phyloP scores from a whole-genome alignment of 2,113 vertebrate species.

The Oxyura jamaicensis region DNA sequence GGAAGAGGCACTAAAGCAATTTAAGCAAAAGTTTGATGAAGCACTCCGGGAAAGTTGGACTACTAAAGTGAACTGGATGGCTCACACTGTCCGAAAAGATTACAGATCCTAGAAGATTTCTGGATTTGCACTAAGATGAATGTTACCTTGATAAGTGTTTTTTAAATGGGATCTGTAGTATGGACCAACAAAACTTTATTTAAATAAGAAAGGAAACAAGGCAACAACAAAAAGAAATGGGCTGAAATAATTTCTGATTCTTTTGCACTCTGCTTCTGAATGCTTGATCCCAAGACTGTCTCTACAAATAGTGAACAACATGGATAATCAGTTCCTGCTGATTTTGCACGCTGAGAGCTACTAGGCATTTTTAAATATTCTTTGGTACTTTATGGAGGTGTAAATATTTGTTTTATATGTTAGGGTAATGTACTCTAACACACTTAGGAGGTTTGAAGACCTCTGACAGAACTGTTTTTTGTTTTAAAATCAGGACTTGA shows the following conservation, averaged over 20 bases:
- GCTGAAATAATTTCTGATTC: slow-evolving; percentile 49
- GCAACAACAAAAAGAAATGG: not conserved
- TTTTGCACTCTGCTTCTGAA: slow-evolving; percentile 74
- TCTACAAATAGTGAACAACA: slow-evolving; percentile 58
- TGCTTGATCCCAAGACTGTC: slow-evolving; percentile 70
- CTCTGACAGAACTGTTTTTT: slow-evolving; percentile 31
- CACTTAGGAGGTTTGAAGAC: slow-evolving; percentile 7
- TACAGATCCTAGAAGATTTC: slow-evolving; percentile 86
- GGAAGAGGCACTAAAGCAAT: slow-evolving; percentile 96
- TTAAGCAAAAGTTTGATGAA: slow-evolving; percentile 98
- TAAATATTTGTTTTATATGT: slow-evolving; percentile 78
- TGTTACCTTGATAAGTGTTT: slow-evolving; percentile 64
- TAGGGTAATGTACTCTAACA: slow-evolving; percentile 69
- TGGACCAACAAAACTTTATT: slow-evolving; percentile 40
- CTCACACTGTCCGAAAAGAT: slow-evolving; percentile 98
- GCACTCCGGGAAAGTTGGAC: slow-evolving; percentile 98
- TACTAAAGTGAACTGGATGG: slow-evolving; percentile 99
- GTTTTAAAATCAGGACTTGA: slow-evolving; percentile 52
- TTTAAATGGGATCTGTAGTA: slow-evolving; percentile 55
- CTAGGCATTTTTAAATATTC: slow-evolving; percentile 71
- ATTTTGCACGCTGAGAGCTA: slow-evolving; percentile 82
- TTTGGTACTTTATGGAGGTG: slow-evolving; percentile 78
- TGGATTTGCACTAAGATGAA: slow-evolving; percentile 78
- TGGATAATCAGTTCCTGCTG: slow-evolving; percentile 81
- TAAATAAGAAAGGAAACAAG: not conserved